A percentile compares a stretch with the other conserved stretches of the same genome.
Conservation (phyloP, 92 coral and sea anemone genomes). For the Actinostola sp. region DNA sequence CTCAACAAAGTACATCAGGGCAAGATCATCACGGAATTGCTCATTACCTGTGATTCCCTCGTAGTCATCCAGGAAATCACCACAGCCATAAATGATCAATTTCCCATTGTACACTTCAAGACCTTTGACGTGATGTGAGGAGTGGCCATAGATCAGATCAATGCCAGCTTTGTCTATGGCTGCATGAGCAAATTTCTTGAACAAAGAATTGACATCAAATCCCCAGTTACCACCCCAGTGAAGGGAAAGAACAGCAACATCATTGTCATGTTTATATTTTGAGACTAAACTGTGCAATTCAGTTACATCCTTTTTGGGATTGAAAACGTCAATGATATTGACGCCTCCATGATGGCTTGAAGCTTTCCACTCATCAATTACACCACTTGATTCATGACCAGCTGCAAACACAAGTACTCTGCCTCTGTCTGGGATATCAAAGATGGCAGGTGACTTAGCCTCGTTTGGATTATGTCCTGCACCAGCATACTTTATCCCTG, state of each 20-base stretch:
- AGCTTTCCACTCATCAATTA: slow-evolving; percentile 76
- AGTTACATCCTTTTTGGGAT: slow-evolving; percentile 44
- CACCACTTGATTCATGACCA: slow-evolving; percentile 83
- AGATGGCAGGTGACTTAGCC: slow-evolving; percentile 72
- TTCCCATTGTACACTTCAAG: slow-evolving; percentile 74
- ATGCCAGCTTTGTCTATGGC: slow-evolving; percentile 77
- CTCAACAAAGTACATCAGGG: slow-evolving; percentile 81
- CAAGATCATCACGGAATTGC: slow-evolving; percentile 66
- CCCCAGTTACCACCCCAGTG: slow-evolving; percentile 98
- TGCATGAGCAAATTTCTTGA: slow-evolving; percentile 78
- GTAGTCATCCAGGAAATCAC: slow-evolving; percentile 83
- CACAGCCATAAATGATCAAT: slow-evolving; percentile 84
- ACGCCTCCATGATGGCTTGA: slow-evolving; percentile 63
- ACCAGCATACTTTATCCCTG: slow-evolving; percentile 66
- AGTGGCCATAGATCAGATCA: slow-evolving; percentile 85
- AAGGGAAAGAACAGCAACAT: slow-evolving; percentile 64
- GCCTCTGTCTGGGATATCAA: slow-evolving; percentile 52
- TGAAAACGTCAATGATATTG: slow-evolving; percentile 57
- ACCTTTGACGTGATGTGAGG: slow-evolving; percentile 89
- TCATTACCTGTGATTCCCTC: slow-evolving; percentile 85
- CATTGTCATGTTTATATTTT: slow-evolving; percentile 64
- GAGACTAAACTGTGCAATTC: slow-evolving; percentile 45
- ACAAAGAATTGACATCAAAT: slow-evolving; percentile 61
- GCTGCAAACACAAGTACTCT: slow-evolving; percentile 79
- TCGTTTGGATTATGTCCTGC: slow-evolving; percentile 65